Conservation (phyloP, 1,140 invertebrate genomes). For the Rhagoletis zephyria region DNA sequence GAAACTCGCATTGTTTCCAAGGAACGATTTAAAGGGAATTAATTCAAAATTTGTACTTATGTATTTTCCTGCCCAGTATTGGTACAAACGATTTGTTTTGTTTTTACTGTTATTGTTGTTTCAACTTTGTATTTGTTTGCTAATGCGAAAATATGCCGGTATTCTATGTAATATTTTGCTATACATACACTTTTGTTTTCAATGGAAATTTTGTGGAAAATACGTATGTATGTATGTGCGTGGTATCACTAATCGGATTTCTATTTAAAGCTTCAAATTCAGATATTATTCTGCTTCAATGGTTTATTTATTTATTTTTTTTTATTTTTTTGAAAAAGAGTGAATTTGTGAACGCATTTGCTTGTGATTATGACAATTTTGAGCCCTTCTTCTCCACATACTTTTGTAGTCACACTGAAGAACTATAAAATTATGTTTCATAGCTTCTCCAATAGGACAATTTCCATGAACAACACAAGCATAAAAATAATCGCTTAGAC, state of each 20-base stretch:
- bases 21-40: slow-evolving; percentile 26
- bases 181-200: not conserved
- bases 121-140: slow-evolving; percentile 10
- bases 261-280: not conserved
- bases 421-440: too few relatives aligned
- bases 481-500: not conserved
- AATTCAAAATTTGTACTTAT: slow-evolving; percentile 13
- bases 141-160: slow-evolving; percentile 1
- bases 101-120: not conserved
- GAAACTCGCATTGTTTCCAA: slow-evolving; percentile 14
- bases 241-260: not conserved
- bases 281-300: not conserved
- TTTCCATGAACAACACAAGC: not conserved
- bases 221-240: not conserved
- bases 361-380: too few relatives aligned
- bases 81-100: not conserved
- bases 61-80: not conserved
- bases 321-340: too few relatives aligned
- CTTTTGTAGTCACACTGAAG: too few relatives aligned
- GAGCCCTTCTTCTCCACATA: too few relatives aligned
- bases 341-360: too few relatives aligned
- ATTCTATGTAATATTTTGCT: not conserved
- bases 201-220: slow-evolving; percentile 1
- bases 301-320: too few relatives aligned
- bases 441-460: not conserved